phyloP scores from a whole-genome alignment of 2,113 vertebrate genomes.

The Marmota flaviventris region DNA sequence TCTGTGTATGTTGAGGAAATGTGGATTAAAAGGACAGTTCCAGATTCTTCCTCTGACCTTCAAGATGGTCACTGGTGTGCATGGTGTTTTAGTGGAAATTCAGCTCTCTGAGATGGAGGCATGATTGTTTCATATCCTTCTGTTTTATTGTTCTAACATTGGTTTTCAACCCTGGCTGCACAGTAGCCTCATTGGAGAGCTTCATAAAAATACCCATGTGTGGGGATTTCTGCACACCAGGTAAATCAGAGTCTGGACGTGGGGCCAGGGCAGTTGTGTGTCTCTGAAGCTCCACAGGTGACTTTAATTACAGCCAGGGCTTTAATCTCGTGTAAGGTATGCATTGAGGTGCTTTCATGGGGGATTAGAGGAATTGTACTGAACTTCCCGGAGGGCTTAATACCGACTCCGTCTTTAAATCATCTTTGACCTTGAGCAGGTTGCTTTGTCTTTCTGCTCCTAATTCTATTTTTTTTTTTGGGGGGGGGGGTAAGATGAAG shows the following conservation, averaged over 20 bases:
- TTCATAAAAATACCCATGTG: neutral
- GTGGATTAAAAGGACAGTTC: neutral
- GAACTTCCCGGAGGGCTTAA: neutral
- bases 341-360: accelerated
- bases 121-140: neutral
- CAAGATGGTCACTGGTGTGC: neutral
- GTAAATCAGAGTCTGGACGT: neutral
- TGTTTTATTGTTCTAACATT: neutral
- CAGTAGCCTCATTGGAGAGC: neutral
- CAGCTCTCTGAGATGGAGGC: neutral
- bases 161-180: conserved; percentile 9
- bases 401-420: neutral
- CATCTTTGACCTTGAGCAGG: neutral
- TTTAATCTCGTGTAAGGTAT: neutral
- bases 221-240: neutral
- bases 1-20: neutral
- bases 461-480: neutral
- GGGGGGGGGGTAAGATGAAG: neutral
- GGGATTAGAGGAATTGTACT: neutral
- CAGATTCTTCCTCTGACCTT: neutral
- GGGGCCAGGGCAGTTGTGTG: neutral
- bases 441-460: neutral
- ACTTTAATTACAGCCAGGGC: too few species aligned
- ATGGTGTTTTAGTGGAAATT: neutral
- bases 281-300: neutral